These are phyloP conservation scores for Araneus ventricosus DNA, from an alignment of 1,140 invertebrate species.

Conservation along the genomic window DNA sequence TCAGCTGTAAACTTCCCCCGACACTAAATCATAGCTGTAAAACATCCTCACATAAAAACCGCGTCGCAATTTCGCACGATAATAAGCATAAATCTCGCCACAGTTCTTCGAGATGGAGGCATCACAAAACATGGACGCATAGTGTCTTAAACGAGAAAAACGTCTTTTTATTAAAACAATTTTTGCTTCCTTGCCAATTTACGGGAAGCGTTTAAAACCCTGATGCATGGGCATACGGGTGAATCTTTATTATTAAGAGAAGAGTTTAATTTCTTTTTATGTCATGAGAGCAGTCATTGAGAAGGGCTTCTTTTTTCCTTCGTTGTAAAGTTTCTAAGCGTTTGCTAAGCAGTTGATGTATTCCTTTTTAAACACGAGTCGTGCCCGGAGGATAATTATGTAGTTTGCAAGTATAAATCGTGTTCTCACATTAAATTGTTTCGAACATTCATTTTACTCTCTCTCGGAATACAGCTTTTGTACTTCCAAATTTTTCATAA, in stretches of 20 bases:
- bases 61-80: background rate
- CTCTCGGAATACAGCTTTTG: background rate
- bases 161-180: slow-evolving; percentile 9
- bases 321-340: background rate
- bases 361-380: background rate
- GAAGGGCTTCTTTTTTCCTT: background rate
- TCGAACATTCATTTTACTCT: background rate
- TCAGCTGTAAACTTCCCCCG: background rate
- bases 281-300: background rate
- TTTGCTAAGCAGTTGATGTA: background rate
- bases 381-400: background rate
- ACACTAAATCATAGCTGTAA: slow-evolving; percentile 8
- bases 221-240: background rate
- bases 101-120: background rate
- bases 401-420: no score
- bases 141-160: background rate
- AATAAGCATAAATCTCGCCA: slow-evolving; percentile 2
- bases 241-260: slow-evolving; percentile 14
- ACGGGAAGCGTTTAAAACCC: background rate
- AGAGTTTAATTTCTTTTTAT: slow-evolving; percentile 10
- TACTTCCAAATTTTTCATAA: background rate
- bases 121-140: background rate
- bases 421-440: background rate
- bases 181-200: background rate
- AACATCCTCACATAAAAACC: background rate